Evolutionary conservation across 2,888 invertebrate species (phyloP).

Genomic region (Lasioglossum pauxillum): DNA sequence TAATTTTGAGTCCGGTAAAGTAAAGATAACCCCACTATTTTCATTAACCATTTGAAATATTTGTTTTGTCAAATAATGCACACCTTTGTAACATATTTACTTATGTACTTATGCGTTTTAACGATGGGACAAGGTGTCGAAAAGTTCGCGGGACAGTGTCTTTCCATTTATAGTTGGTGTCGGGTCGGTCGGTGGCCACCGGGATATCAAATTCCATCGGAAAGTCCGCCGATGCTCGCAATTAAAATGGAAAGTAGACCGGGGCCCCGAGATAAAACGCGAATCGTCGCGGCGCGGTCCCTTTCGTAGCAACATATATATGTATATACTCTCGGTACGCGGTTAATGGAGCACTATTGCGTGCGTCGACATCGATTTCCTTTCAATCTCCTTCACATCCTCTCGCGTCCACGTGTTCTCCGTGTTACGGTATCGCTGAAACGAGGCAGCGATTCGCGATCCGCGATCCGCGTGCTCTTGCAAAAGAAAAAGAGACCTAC

Average conservation of each 20-base stretch:
- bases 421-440: neutral
- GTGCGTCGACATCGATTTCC: conserved; percentile 44
- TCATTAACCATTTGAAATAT: too few relatives aligned
- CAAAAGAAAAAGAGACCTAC: conserved; percentile 2
- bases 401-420: conserved; percentile 24
- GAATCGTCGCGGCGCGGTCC: neutral
- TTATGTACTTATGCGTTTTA: neutral
- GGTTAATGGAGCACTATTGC: conserved; percentile 33
- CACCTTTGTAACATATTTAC: too few relatives aligned
- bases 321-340: neutral
- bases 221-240: conserved; percentile 27
- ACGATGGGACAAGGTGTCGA: neutral
- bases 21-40: too few relatives aligned
- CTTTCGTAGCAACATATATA: neutral
- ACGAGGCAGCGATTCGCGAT: neutral
- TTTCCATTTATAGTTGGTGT: conserved; percentile 8
- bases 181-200: neutral
- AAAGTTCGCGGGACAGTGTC: neutral
- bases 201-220: conserved; percentile 26
- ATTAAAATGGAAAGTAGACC: conserved; percentile 55
- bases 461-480: neutral
- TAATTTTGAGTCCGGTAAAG: too few relatives aligned
- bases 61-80: too few relatives aligned
- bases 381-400: conserved; percentile 36
- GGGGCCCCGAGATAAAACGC: conserved; percentile 17